Evolutionary conservation across 2,797 vertebrate genomes (phyloP), one percentile per base, ranked within the genome.

Genomic region (Hoplostethus mediterraneus): DNA sequence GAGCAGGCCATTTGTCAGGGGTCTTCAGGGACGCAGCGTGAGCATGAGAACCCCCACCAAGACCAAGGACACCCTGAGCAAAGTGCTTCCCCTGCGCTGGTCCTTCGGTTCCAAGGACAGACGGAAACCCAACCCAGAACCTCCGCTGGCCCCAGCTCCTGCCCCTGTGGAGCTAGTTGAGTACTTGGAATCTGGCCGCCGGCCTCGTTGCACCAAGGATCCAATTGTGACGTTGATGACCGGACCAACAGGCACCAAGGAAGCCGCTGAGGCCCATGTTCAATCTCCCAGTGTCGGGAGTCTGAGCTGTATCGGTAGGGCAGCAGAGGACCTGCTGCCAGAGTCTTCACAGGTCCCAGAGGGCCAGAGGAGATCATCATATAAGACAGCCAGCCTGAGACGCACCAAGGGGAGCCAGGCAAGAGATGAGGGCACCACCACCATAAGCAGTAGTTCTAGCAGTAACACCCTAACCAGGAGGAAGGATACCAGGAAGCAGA

Each of bases 141-240:
- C 86, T 63, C 54, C 63, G 12, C 21, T 58, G 2, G 64, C 45
- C 13, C 58, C 79, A 38, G 79, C 86, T 33, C 62, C 89, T 0
- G 87, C 92, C 0, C 90, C 92, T 5, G 94, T 88, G 0, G 96
- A 96, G 80, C 86, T 98, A 31, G 96, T 97, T 1, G 94, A 97
- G 58, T 97, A 97, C 87, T 78, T 97, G 87, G 96, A 98, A 71
- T 97, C 97, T 0, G 95, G 96, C 11, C 93, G 96, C 12, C 92
- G 97, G 36, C 96, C 97, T 0, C 94, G 94, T 0, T 95, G 94
- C 87, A 96, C 96, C 0, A 96, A 94, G 51, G 95, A 95, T 63
- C 89, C 95, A 38, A 96, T 97, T 47, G 85, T 93, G 12, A 91
- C 91, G 0, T 63, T 96, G 47, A 87, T 96, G 93, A 90, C 75